These are phyloP conservation scores for Nomada fabriciana DNA, from an alignment of 2,888 invertebrate genomes.

Conservation along the genomic window DNA sequence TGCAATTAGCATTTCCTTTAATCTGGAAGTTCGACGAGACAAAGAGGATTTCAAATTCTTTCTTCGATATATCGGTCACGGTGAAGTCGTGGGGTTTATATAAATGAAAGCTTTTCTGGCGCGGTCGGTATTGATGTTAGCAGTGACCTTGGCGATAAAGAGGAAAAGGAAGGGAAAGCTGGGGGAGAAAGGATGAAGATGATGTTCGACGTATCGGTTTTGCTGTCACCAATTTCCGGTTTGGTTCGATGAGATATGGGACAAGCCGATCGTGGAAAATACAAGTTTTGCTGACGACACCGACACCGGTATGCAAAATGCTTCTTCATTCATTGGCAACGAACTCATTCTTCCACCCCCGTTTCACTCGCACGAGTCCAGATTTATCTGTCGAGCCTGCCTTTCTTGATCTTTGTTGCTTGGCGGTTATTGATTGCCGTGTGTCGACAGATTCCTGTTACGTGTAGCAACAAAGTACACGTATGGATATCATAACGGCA, in stretches of 20 bases:
- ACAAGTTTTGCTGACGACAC: conserved; percentile 15
- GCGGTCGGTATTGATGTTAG: conserved; percentile 9
- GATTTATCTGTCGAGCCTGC: conserved; percentile 21
- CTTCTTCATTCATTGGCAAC: conserved; percentile 39
- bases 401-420: conserved; percentile 20
- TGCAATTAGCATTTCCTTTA: background rate
- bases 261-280: conserved; percentile 28
- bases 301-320: conserved; percentile 27
- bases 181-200: conserved; percentile 38
- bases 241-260: conserved; percentile 41
- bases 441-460: conserved; percentile 4
- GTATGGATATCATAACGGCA: background rate
- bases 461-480: background rate
- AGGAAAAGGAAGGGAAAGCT: conserved; percentile 21
- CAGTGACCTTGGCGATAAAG: conserved; percentile 47
- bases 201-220: conserved; percentile 59
- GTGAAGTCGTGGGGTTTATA: conserved; percentile 10
- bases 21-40: background rate
- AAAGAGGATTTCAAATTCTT: background rate
- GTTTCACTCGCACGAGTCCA: background rate
- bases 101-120: conserved; percentile 29
- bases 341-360: conserved; percentile 9
- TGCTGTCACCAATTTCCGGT: conserved; percentile 63
- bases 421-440: background rate
- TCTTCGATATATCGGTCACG: conserved; percentile 17